Conservation (phyloP, 2,888 invertebrate species). For the Icerya purchasi region DNA sequence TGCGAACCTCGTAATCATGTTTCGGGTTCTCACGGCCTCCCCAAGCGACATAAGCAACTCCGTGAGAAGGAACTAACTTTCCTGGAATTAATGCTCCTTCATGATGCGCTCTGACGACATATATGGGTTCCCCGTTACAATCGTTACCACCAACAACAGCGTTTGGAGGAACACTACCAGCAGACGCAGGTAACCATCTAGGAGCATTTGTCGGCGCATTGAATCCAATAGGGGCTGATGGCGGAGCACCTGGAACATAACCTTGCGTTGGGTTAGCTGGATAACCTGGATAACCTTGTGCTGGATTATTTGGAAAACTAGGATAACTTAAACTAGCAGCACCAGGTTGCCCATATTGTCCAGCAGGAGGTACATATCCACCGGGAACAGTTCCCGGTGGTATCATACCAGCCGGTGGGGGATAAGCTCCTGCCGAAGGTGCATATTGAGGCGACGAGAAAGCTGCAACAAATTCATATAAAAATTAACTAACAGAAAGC, state of each 20-base stretch:
- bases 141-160: slow-evolving; percentile 48
- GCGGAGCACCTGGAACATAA: neutral
- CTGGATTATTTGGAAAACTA: neutral
- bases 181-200: slow-evolving; percentile 42
- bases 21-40: slow-evolving; percentile 49
- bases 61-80: slow-evolving; percentile 47
- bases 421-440: neutral
- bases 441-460: neutral
- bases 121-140: slow-evolving; percentile 35
- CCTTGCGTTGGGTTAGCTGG: neutral
- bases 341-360: neutral
- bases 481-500: too few species aligned
- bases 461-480: neutral
- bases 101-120: slow-evolving; percentile 44
- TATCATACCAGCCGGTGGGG: neutral
- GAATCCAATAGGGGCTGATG: neutral
- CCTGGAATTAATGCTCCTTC: slow-evolving; percentile 58
- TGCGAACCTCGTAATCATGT: slow-evolving; percentile 40
- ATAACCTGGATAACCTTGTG: neutral
- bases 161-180: slow-evolving; percentile 46
- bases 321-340: neutral
- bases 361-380: neutral
- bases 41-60: slow-evolving; percentile 51
- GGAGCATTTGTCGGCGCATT: neutral
- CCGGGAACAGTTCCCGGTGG: neutral